A percentile compares a stretch with the other conserved stretches of the same genome.
Conservation (phyloP, 2,888 invertebrate species). For the Phoenoteleia sp. region DNA sequence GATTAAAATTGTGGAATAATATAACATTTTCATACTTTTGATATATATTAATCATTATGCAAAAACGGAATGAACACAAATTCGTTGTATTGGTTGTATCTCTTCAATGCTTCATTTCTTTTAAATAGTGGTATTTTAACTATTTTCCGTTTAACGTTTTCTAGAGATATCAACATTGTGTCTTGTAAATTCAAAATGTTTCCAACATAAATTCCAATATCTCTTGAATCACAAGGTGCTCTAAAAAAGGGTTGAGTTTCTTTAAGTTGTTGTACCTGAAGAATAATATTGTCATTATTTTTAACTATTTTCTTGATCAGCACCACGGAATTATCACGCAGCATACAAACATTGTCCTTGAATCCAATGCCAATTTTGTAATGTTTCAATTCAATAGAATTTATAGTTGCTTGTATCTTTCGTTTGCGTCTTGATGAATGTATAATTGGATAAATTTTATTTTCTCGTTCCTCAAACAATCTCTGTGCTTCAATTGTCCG, state of each 20-base stretch:
- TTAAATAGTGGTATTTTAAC: neutral
- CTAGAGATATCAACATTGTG: neutral
- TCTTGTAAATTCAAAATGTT: neutral
- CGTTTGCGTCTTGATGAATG: neutral
- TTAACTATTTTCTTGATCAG: neutral
- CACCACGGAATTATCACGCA: neutral
- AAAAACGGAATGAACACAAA: neutral
- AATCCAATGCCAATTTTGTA: neutral
- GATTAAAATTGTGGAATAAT: too few relatives aligned
- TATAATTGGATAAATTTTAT: slow-evolving; percentile 5
- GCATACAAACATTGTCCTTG: neutral
- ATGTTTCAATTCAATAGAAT: neutral
- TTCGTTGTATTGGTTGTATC: neutral
- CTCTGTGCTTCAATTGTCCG: slow-evolving; percentile 10
- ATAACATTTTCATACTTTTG: too few relatives aligned
- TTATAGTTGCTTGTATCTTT: neutral
- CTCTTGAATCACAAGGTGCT: slow-evolving; percentile 9
- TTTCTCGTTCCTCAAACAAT: neutral
- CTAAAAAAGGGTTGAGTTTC: neutral
- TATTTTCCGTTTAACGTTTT: neutral
- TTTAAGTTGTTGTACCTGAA: neutral
- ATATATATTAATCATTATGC: neutral
- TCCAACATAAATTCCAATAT: neutral
- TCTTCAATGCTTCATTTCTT: neutral
- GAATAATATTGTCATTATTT: neutral